Evolutionary conservation across 2,797 vertebrate genomes (phyloP), one percentile per base, ranked within the genome.

Genomic region (Cynopterus sphinx): DNA sequence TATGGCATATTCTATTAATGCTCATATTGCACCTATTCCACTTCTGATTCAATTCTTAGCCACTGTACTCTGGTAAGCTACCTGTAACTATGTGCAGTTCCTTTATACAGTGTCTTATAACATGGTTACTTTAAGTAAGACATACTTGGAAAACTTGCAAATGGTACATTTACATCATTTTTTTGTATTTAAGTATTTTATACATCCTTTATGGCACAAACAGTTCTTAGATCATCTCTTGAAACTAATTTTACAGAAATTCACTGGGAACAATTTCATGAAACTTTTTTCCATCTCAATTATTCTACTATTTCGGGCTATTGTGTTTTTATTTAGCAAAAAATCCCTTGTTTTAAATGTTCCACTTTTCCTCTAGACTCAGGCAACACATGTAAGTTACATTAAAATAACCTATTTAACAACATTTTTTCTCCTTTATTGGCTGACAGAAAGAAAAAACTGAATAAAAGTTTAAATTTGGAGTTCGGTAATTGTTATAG

Each of bases 381-480:
- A 87, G n/a, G 11, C 31, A 95, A 65, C 3, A 87, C 94, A 81
- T 75, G 8, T 49, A 91, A 67, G 24, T 63, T 70, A 11, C 5
- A 87, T 79, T 51, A 43, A 84, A 91, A 90, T 15, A 31, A 79
- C 1, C 4, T 31, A 46, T 73, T 94, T 73, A 91, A 61, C 70
- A 79, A 46, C 10, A 2, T 57, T 41, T 57, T 33, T 75, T 86
- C 49, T 22, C 31, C 51, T 74, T 51, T 73, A 91, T 65, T 96
- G 65, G 22, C 36, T 73, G 26, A 93, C 51, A 28, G 63, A 88
- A 75, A 81, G 16, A 86, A 75, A 63, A 31, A 63, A 77, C 36
- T 81, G 28, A 96, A 92, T 87, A 90, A 93, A 95, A 77, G 19
- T 65, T 96, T 89, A 90, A 85, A 96, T 91, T 53, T 87, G 39